Evolutionary conservation across 2,888 invertebrate species (phyloP), one percentile per base, ranked within the genome.

Genomic region (Metellina segmentata): DNA sequence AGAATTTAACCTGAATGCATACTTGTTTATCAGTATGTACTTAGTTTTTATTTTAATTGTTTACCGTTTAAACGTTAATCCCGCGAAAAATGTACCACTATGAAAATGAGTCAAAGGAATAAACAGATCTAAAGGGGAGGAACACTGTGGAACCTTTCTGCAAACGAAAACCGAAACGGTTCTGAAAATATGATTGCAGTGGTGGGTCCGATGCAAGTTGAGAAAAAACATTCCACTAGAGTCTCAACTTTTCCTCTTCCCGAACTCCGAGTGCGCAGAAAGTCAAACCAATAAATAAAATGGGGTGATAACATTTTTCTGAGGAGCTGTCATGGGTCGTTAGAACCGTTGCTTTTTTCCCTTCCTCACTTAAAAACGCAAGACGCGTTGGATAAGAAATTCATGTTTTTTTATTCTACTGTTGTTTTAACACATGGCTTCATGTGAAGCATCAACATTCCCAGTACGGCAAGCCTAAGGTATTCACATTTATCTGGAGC

Each of bases 211-310:
- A 48, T 2, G 34, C 34, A 34, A 34, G 34, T 34, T 48, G 49
- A 16, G 70, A 75, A 61, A 61, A 61, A 85, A 53, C 74, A 51
- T 49, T n/a, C 48, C 82, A 20, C 11, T n/a, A n/a, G 11, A 74
- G 48, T 20, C 48, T 71, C 19, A 53, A 81, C 51, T 34, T 34
- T 34, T 34, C 34, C 34, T 74, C 34, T 34, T 51, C 51, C 48
- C 7, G 9, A 53, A 52, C 61, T 61, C 61, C 49, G 72, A 79
- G 19, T 49, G 53, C 13, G 72, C 70, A 19, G 61, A 74, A 82
- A 70, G 20, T n/a, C 19, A 53, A 79, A 71, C 77, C 81, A 71
- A 89, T 89, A 89, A 89, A 89, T 89, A 89, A 89, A 83, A 78
- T 49, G 49, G 61, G 16, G 48, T n/a, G 53, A 83, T 71, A 79